Evolutionary conservation across 2,888 invertebrate genomes (phyloP).

Genomic region (Leucania comma): DNA sequence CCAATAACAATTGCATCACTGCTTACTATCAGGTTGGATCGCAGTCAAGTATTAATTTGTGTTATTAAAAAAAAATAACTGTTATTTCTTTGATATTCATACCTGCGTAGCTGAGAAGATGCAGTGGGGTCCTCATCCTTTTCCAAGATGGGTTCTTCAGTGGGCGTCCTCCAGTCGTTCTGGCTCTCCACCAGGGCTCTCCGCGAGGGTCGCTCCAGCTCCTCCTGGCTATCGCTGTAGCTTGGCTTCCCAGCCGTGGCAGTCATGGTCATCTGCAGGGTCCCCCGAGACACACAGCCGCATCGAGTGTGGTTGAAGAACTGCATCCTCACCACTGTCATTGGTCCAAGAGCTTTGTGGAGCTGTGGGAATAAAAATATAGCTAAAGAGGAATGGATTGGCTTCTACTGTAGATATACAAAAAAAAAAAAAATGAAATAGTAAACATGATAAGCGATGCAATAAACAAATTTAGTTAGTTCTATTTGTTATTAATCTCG

Average conservation of each 20-base stretch:
- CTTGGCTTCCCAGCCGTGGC: constrained; percentile 63
- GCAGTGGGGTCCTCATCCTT: constrained; percentile 78
- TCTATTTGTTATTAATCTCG: too few relatives aligned
- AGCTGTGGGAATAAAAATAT: constrained; percentile 71
- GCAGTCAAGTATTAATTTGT: too few relatives aligned
- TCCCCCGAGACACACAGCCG: constrained; percentile 81
- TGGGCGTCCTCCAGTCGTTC: constrained; percentile 76
- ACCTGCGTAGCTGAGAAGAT: constrained; percentile 83
- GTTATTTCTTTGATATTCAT: constrained; percentile 12
- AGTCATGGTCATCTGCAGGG: constrained; percentile 71
- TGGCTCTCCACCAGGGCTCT: constrained; percentile 65
- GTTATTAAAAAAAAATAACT: too few relatives aligned
- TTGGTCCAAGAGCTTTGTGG: constrained; percentile 79
- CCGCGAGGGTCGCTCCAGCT: constrained; percentile 58
- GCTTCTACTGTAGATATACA: too few relatives aligned
- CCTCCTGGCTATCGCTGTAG: constrained; percentile 63
- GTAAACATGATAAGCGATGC: too few relatives aligned
- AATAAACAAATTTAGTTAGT: too few relatives aligned
- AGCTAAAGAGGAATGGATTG: background rate
- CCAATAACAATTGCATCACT: too few relatives aligned
- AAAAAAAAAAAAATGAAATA: too few relatives aligned
- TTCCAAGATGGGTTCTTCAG: constrained; percentile 75
- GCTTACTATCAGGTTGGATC: too few relatives aligned
- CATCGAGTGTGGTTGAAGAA: constrained; percentile 87
- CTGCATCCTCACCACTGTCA: constrained; percentile 77